phyloP scores from a whole-genome alignment of 2,888 invertebrate species.

The Meandrusa payeni region DNA sequence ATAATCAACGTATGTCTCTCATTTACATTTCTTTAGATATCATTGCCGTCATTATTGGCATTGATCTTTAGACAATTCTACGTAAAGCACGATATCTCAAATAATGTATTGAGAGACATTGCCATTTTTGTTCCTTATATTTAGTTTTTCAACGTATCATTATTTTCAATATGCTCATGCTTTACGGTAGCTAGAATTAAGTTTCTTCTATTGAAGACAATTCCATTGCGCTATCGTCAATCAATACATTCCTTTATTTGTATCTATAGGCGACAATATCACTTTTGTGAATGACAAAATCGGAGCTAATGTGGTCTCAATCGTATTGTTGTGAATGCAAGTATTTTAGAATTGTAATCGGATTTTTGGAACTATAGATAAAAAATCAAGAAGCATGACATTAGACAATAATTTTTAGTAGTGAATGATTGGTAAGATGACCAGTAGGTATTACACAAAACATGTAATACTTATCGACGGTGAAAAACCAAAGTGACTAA shows the following conservation, averaged over 20 bases:
- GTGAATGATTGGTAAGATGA: too few species aligned
- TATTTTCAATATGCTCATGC: conserved; percentile 14
- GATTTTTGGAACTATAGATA: neutral
- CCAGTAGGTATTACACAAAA: too few species aligned
- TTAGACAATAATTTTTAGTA: conserved; percentile 10
- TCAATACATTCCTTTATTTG: conserved; percentile 51
- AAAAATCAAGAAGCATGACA: conserved; percentile 19
- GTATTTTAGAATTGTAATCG: neutral
- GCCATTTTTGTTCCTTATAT: conserved; percentile 25
- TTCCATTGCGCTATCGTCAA: conserved; percentile 20
- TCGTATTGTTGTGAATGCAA: conserved; percentile 10
- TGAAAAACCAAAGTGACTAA: too few species aligned
- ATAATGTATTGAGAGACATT: conserved; percentile 32
- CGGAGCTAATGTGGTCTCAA: conserved; percentile 22
- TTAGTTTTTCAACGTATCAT: conserved; percentile 17
- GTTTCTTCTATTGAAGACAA: conserved; percentile 15
- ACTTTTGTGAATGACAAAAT: conserved; percentile 34
- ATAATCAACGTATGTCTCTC: conserved; percentile 27
- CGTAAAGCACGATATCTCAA: conserved; percentile 29
- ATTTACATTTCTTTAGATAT: conserved; percentile 33
- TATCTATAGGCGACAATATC: conserved; percentile 33
- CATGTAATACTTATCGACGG: too few species aligned
- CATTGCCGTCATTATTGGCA: conserved; percentile 9
- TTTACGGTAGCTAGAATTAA: conserved; percentile 14
- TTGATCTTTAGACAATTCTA: conserved; percentile 20